These are phyloP conservation scores for Vombatus ursinus DNA, from an alignment of 2,113 vertebrate species.

Conservation along the genomic window DNA sequence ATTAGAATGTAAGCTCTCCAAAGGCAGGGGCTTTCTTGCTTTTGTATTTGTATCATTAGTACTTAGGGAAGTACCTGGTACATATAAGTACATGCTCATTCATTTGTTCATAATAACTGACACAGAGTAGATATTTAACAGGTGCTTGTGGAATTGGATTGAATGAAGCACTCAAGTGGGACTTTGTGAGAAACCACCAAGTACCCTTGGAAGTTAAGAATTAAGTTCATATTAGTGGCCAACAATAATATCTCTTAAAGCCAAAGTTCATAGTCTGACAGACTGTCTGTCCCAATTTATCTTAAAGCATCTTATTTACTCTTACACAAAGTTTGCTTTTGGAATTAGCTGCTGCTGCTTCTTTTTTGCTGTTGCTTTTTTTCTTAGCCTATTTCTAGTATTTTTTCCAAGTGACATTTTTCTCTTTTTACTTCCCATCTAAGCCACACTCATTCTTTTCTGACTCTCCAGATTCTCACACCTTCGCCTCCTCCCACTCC, in stretches of 20 bases:
- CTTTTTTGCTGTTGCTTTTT: background rate
- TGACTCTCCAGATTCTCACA: constrained; percentile 72
- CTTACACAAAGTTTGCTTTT: background rate
- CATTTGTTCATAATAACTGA: background rate
- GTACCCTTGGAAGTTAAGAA: background rate
- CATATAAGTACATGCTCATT: background rate
- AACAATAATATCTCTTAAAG: background rate
- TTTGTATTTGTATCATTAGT: background rate
- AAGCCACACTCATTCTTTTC: constrained; percentile 69
- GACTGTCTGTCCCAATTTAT: background rate
- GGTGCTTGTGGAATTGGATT: background rate
- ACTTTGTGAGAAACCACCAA: background rate
- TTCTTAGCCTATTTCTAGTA: constrained; percentile 29
- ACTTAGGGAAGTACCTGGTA: background rate
- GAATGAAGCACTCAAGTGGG: background rate
- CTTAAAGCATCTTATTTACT: background rate
- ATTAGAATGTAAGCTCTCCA: background rate
- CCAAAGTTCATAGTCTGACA: background rate
- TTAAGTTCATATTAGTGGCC: background rate
- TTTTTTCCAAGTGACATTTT: constrained; percentile 53
- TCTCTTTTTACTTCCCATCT: constrained; percentile 23
- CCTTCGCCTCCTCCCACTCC: constrained; percentile 75
- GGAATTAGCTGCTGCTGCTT: background rate
- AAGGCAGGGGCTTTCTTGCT: background rate
- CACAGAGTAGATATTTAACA: background rate